Conservation (phyloP, 2,888 invertebrate species). For the Troides aeacus region DNA sequence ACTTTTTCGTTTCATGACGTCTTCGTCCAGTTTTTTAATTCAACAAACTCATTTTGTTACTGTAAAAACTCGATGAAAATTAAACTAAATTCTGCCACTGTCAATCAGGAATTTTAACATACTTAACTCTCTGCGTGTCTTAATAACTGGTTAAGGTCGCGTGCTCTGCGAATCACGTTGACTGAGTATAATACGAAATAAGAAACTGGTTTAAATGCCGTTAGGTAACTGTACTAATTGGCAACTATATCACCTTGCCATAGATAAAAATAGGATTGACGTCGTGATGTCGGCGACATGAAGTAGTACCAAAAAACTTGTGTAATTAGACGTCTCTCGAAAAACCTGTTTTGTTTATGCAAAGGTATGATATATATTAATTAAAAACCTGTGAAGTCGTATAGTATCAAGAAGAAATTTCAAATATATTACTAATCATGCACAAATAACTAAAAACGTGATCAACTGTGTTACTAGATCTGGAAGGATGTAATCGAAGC, state of each 20-base stretch:
- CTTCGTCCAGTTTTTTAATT: neutral
- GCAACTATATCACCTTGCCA: constrained; percentile 14
- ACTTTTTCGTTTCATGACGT: no score
- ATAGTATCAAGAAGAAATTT: neutral
- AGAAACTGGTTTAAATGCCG: constrained; percentile 28
- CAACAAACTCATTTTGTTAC: neutral
- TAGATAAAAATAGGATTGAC: constrained; percentile 22
- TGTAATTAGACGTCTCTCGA: neutral
- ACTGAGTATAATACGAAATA: constrained; percentile 25
- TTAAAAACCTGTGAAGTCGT: neutral
- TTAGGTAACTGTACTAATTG: constrained; percentile 29
- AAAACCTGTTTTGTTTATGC: neutral
- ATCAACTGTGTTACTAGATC: neutral
- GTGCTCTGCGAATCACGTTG: constrained; percentile 5
- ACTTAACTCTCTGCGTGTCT: constrained; percentile 11
- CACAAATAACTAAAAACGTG: neutral
- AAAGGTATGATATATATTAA: neutral
- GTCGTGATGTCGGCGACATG: constrained; percentile 13
- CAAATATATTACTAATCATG: neutral
- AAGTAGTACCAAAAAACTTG: constrained; percentile 3
- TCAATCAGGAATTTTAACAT: constrained; percentile 14
- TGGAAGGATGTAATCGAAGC: neutral
- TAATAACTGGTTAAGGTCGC: constrained; percentile 13
- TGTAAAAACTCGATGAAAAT: neutral
- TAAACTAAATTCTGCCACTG: constrained; percentile 5